Conservation (phyloP, 2,797 vertebrate species). For the Rhincodon typus region DNA sequence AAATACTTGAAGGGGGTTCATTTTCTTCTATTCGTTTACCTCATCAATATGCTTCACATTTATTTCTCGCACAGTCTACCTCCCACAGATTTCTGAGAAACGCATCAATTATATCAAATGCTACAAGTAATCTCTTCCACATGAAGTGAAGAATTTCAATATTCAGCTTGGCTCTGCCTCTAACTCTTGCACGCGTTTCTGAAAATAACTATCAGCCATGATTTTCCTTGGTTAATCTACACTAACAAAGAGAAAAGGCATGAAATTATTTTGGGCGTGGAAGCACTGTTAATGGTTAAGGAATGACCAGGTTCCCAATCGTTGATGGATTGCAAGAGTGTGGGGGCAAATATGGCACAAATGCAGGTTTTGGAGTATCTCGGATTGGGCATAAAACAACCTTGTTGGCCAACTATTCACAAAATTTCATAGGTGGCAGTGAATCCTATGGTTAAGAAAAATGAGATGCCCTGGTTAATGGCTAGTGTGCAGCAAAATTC, state of each 20-base stretch:
- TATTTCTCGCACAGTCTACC: background rate
- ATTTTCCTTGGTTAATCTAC: background rate
- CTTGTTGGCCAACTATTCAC: too few species aligned
- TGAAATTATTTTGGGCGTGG: background rate
- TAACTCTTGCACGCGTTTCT: background rate
- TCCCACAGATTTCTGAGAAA: slow-evolving; percentile 35
- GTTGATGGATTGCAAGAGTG: background rate
- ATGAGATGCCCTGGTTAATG: background rate
- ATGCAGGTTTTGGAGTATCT: background rate
- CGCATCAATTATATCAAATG: slow-evolving; percentile 24
- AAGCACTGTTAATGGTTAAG: background rate
- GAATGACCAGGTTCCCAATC: background rate
- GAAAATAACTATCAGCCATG: background rate
- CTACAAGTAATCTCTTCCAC: slow-evolving; percentile 28
- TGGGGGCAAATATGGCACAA: too few species aligned
- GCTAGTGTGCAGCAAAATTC: background rate
- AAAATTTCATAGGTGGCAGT: background rate
- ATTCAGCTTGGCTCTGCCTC: slow-evolving; percentile 5
- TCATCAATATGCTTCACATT: slow-evolving; percentile 34
- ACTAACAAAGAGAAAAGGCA: background rate
- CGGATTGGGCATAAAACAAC: background rate
- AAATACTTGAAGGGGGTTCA: slow-evolving; percentile 33
- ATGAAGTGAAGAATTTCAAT: slow-evolving; percentile 24
- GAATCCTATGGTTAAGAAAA: background rate
- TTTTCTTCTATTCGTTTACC: slow-evolving; percentile 12